Conservation (phyloP, 2,888 invertebrate genomes). For the Eurytoma adleriae region DNA sequence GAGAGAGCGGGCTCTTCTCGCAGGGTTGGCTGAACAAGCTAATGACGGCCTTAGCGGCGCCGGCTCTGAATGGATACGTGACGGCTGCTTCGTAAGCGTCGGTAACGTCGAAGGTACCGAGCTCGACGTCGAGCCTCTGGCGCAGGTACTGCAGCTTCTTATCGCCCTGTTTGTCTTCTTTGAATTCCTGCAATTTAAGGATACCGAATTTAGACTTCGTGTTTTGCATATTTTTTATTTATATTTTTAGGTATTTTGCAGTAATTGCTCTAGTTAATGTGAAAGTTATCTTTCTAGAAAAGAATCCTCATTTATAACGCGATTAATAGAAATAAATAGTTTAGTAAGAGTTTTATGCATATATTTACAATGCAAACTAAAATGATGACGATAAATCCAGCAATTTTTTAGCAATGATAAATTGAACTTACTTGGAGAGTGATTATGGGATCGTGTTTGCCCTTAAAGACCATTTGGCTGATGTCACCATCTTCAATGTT, state of each 20-base stretch:
- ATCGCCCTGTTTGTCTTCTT: conserved; percentile 58
- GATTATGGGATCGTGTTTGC: conserved; percentile 65
- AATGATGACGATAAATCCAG: too few relatives aligned
- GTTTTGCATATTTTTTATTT: too few relatives aligned
- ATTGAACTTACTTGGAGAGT: conserved; percentile 62
- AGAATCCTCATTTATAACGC: neutral
- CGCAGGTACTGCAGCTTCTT: conserved; percentile 67
- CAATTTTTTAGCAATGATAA: neutral
- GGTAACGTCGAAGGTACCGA: conserved; percentile 75
- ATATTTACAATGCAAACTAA: too few relatives aligned
- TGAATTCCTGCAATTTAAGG: conserved; percentile 65
- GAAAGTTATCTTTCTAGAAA: neutral
- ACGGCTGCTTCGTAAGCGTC: conserved; percentile 82
- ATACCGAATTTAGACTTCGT: neutral
- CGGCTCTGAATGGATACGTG: conserved; percentile 85
- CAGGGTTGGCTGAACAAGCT: conserved; percentile 82
- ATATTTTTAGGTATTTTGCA: neutral
- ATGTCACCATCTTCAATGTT: conserved; percentile 78
- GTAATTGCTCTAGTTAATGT: neutral
- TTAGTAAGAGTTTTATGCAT: too few relatives aligned
- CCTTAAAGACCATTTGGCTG: conserved; percentile 71
- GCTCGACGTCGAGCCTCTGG: conserved; percentile 76
- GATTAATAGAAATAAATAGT: too few relatives aligned
- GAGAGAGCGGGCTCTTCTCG: conserved; percentile 76
- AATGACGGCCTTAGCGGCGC: conserved; percentile 85